A percentile compares a stretch with the other conserved stretches of the same genome.
These are phyloP conservation scores for Natator depressus DNA, from an alignment of 2,113 vertebrate species.

Conservation along the genomic window DNA sequence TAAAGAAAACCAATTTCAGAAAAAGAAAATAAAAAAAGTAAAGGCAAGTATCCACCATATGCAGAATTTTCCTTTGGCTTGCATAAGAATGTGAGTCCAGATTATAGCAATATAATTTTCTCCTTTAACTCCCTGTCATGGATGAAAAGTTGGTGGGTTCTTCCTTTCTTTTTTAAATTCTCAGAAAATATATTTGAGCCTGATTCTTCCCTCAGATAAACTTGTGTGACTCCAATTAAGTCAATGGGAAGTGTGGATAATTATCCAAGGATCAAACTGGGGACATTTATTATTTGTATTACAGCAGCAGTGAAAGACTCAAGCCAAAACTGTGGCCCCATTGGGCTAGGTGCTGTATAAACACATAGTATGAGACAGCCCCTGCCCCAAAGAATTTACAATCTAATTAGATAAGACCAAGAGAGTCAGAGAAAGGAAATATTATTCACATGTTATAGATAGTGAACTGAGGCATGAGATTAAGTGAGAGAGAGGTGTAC, in stretches of 20 bases:
- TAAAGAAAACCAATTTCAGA: background rate
- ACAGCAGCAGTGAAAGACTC: background rate
- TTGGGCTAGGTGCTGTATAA: background rate
- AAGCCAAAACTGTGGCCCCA: background rate
- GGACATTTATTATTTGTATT: background rate
- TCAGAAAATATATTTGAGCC: background rate
- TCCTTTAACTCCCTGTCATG: background rate
- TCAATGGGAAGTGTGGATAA: background rate
- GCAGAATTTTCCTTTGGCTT: background rate
- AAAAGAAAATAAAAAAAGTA: no score
- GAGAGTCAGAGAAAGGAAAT: no score
- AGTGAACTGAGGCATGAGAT: background rate
- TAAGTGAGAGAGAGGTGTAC: background rate
- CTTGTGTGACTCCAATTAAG: background rate
- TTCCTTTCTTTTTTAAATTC: background rate
- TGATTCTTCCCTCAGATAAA: background rate
- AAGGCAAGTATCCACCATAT: background rate
- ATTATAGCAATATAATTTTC: background rate
- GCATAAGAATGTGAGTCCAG: background rate
- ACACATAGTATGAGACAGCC: no score
- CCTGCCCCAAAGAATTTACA: background rate
- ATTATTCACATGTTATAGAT: background rate
- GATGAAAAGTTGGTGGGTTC: background rate
- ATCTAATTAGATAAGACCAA: background rate
- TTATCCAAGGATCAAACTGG: background rate